Evolutionary conservation across 2,797 vertebrate genomes (phyloP), one percentile per base, ranked within the genome.

Genomic region (Myiothlypis coronata): DNA sequence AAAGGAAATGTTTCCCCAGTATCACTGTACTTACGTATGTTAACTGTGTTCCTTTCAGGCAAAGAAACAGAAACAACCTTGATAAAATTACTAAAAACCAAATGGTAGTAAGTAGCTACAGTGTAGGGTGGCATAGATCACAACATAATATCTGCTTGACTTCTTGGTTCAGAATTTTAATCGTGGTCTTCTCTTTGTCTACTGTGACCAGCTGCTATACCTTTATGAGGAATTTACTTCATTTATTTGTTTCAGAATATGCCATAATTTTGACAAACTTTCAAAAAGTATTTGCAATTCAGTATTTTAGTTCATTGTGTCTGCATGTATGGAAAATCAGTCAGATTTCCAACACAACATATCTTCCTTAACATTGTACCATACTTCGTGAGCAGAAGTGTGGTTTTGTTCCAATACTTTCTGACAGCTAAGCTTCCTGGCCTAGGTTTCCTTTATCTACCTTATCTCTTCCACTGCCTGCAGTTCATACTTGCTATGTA

Each of bases 131-230:
- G 82, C 47, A 49, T 22, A 37, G 27, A 56, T 70, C 18, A 68
- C 9, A 0, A n/a, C 0, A 0, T 47, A 70, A 8, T 49, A 70
- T 24, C 52, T 34, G 6, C 35, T 72, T 86, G 43, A 71, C 14
- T 63, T 61, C 37, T 55, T 79, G 30, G 30, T 78, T 92, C 50
- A 82, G 37, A 57, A 71, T 77, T 92, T 53, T 81, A 61, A 53
- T 35, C 5, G 30, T 20, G 20, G 12, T 68, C 32, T 91, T 50
- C 14, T 30, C 39, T 72, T 76, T 17, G 11, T 67, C 69, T 81
- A 8, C 28, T 83, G 35, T 6, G 11, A 32, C 30, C 47, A 52
- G 28, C 27, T 81, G 14, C 77, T 68, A 2, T 43, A 90, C 22
- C 12, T 52, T 83, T 88, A 49, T 53, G 13, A 68, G 23, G 9